These are phyloP conservation scores for Astreopora myriophthalma DNA, from an alignment of 64 coral and sea anemone species.

Conservation along the genomic window DNA sequence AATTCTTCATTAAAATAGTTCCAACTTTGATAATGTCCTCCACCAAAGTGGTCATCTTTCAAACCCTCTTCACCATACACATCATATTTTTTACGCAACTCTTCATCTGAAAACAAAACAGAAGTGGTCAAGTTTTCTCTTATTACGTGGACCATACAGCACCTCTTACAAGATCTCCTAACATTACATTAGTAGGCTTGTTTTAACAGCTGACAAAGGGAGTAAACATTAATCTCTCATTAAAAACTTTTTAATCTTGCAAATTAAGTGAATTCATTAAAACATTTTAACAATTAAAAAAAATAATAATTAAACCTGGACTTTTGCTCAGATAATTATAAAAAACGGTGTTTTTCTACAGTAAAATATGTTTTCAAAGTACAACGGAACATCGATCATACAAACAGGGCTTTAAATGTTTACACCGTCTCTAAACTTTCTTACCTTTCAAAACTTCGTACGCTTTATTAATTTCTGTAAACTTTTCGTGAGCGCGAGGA, in stretches of 20 bases:
- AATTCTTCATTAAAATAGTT: slow-evolving; percentile 99
- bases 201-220: not conserved
- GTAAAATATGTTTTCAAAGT: too few species aligned
- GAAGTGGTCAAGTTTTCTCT: too few species aligned
- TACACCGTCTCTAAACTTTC: not conserved
- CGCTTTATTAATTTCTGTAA: slow-evolving; percentile 87
- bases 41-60: slow-evolving; percentile 97
- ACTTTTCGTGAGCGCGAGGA: slow-evolving; percentile 90
- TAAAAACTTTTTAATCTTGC: not conserved
- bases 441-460: slow-evolving; percentile 99
- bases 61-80: slow-evolving; percentile 97
- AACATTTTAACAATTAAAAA: not conserved
- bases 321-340: too few species aligned
- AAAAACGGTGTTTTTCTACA: too few species aligned
- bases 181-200: too few species aligned
- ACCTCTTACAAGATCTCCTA: too few species aligned
- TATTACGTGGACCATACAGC: too few species aligned
- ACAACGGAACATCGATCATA: too few species aligned
- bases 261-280: not conserved
- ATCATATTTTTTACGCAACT: slow-evolving; percentile 98
- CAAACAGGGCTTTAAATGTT: too few species aligned
- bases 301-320: too few species aligned
- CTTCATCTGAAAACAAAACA: slow-evolving; percentile 80
- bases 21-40: slow-evolving; percentile 96
- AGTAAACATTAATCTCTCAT: not conserved